These are phyloP conservation scores for Cataglyphis rosenhaueri DNA, from an alignment of 2,888 invertebrate species.

Conservation along the genomic window DNA sequence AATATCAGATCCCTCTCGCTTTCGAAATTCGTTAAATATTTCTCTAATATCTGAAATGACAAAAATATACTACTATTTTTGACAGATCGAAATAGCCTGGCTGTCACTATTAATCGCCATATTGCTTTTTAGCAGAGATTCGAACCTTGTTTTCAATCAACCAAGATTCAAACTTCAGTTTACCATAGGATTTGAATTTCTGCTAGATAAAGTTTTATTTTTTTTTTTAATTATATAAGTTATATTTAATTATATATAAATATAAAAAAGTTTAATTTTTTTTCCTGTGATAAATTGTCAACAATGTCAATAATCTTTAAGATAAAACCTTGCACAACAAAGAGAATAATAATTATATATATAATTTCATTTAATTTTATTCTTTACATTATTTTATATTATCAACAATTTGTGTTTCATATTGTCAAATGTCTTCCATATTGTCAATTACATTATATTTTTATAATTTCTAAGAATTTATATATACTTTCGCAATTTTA, in stretches of 20 bases:
- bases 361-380: constrained; percentile 20
- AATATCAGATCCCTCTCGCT: not conserved
- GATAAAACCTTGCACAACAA: not conserved
- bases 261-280: no score
- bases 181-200: not conserved
- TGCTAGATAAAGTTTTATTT: not conserved
- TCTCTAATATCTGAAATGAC: not conserved
- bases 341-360: not conserved
- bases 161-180: not conserved
- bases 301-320: constrained; percentile 36
- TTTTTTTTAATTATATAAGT: not conserved
- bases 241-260: no score
- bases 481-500: not conserved
- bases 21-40: not conserved
- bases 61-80: constrained; percentile 13
- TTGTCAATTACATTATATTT: not conserved
- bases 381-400: constrained; percentile 38
- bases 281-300: not conserved
- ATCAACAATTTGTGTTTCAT: constrained; percentile 28
- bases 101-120: not conserved
- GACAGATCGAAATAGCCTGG: constrained; percentile 22
- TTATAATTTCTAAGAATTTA: not conserved
- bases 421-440: not conserved
- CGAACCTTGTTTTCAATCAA: not conserved
- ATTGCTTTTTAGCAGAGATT: not conserved